Base-by-base conservation (phyloP, 1,140 invertebrate species). In the Macrobrachium nipponense region DNA sequence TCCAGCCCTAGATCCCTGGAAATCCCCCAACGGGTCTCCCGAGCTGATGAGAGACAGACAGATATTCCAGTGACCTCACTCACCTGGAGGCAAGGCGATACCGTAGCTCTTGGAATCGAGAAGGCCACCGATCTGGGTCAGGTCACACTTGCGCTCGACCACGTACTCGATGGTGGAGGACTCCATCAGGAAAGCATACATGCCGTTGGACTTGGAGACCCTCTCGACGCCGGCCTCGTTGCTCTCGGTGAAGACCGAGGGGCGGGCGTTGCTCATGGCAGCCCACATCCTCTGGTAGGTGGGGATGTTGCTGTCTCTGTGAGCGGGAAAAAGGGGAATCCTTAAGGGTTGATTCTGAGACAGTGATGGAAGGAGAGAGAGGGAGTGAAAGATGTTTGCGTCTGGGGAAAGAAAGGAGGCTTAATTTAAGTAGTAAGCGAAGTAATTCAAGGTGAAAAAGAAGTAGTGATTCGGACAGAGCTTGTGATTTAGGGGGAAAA, bases 201-300 rank as follows among this genome's bases (percentile, higher is more conserved):
- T 94, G 72, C 97, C 97, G 90, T 96, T 95, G 8, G 94, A 95
- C 90, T 96, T 94, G 61, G 95, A 93, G 0, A 97, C 97, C 51
- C 95, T 92, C 27, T 97, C 95, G 2, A 97, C 96, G 0, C 97
- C 97, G 91, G 97, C 96, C 10, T 94, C 93, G 91, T 97, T 98
- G 88, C 94, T 96, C 76, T 93, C 93, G 4, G 96, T 96, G 90
- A 98, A 97, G 17, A 97, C 96, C 0, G 95, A 94, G 0, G 96
- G 96, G 72, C 95, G 92, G 17, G 95, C 94, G 0, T 95, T 96
- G 90, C 97, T 96, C 96, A 98, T 98, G 89, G 96, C 96, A 3
- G 95, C 95, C 96, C 96, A 98, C 96, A 98, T 98, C 66, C 95
- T 92, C 91, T 97, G 95, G 91, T 97, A 97, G 12, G 96, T 97